Base-by-base conservation (phyloP, 2,888 invertebrate species). In the Cheilosia urbana region DNA sequence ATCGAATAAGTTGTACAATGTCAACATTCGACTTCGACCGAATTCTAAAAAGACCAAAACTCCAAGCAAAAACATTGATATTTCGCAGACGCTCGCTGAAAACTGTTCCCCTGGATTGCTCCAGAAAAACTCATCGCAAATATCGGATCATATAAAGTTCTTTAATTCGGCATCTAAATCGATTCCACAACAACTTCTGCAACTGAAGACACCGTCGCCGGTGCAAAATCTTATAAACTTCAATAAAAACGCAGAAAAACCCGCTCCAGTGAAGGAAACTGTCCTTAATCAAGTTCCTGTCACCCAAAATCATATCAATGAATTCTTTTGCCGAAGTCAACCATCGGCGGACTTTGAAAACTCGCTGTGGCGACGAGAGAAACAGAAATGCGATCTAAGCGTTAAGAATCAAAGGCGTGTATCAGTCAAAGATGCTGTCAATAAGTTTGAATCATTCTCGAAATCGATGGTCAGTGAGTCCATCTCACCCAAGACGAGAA, bases 361-460 rank as follows among this genome's bases (percentile, higher is more conserved):
- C 15, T 85, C 81, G 0, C 58, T 72, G 3, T 85, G 85, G 85
- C 71, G 81, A 15, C 76, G 85, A n/a, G 85, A 85, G 17, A 85
- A 85, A 62, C 72, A 85, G 30, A 85, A 77, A 58, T 85, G 85
- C 27, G 85, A 77, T 21, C 81, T 77, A 53, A 68, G 76, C 19
- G 63, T 85, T 2, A 62, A 51, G 2, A 68, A 51, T 3, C 76
- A 71, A 68, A 55, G 81, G 11, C 81, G 85, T 11, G 77, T 85
- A 21, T 81, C 85, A 0, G 85, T 85, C 5, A 85, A 85, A 45
- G 85, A 85, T 21, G 72, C 85, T 34, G 81, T 85, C 4, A 68
- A 76, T 42, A 85, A 81, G 63, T 85, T 85, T 9, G 85, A 85
- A 72, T 85, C 85, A 1, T 85, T 85, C 57, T 85, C 85, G 0